Base-by-base conservation (phyloP, 2,113 vertebrate species). In the Ctenodactylus gundi region DNA sequence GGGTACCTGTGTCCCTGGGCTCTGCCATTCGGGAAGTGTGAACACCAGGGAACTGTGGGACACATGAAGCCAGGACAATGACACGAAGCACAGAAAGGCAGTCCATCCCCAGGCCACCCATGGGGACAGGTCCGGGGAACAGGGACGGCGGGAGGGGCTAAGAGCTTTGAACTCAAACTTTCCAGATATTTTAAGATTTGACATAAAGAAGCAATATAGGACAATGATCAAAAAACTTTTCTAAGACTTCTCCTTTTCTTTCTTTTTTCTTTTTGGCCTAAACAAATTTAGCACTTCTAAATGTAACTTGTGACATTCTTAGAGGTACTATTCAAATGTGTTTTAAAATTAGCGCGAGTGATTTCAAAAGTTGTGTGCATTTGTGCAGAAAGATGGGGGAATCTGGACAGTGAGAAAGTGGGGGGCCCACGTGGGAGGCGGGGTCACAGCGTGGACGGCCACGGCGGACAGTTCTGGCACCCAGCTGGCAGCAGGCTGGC, bases 261-360 rank as follows among this genome's bases (percentile, higher is more conserved):
- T n/a, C n/a, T n/a, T n/a, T n/a, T 31, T 81, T 58, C 44, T 72
- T 46, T n/a, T 60, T 39, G 2, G 18, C 18, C 55, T 31, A 0
- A 72, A 55, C 25, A 81, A 57, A 96, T 85, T 82, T 73, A 96
- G 94, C 53, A 51, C 31, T 29, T 81, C 65, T 60, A 94, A 88
- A 85, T 41, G 44, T 46, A 88, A 82, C 11, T 6, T 0, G 1
- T 65, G 91, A 90, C 72, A 25, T 88, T 88, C 82, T 90, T 55
- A 81, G 88, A 85, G 88, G 80, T 55, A 57, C 85, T 81, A 87
- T 95, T 92, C 76, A 94, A 88, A 72, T 29, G 46, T 49, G 72
- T 29, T 95, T 92, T 95, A 81, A 96, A 96, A 87, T 90, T 70
- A 92, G 88, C 41, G 65, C 85, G 60, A 23, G 64, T 64, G 20